Base-by-base conservation (phyloP, 1,140 invertebrate genomes). In the Maniola jurtina region DNA sequence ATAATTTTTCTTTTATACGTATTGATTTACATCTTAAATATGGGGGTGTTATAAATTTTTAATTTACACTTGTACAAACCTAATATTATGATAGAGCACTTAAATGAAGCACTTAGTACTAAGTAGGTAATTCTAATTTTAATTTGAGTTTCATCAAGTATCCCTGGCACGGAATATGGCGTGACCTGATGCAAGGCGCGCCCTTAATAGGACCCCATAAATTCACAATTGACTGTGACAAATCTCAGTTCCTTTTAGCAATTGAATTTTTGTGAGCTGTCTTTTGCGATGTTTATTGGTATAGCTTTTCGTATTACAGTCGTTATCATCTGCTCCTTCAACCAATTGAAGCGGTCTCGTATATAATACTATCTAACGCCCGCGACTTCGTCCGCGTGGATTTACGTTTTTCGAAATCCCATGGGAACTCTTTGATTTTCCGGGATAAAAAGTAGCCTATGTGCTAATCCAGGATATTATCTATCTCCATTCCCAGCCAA, bases 101-200 rank as follows among this genome's bases (percentile, higher is more conserved):
- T 47, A 66, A 66, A 61, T 14, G 50, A 54, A 66, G 35, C 50
- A 66, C 33, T 36, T 33, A 52, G 40, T 54, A 68, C 42, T 66
- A 70, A 70, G 58, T 61, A 64, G 45, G 48, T 50, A 50, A 2
- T 11, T 61, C 45, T 65, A 47, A 63, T 73, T 69, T 66, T 72
- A 76, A 70, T 76, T 73, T 66, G 57, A 61, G 66, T 63, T 62
- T 67, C 54, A 58, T 68, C 71, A 76, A 76, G 68, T 67, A 68
- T 55, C 8, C 38, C 25, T 15, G 54, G 61, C 74, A 76, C 74
- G 74, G 59, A 71, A 73, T 66, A 66, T 76, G 35, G 74, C 74
- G 74, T 76, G 74, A 67, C 66, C 15, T 42, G 57, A 57, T 63
- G 69, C 69, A 76, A 69, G 72, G 71, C 74, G 66, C 68, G 65